phyloP scores from a whole-genome alignment of 2,888 invertebrate species.

The Holacanthella duospinosa region DNA sequence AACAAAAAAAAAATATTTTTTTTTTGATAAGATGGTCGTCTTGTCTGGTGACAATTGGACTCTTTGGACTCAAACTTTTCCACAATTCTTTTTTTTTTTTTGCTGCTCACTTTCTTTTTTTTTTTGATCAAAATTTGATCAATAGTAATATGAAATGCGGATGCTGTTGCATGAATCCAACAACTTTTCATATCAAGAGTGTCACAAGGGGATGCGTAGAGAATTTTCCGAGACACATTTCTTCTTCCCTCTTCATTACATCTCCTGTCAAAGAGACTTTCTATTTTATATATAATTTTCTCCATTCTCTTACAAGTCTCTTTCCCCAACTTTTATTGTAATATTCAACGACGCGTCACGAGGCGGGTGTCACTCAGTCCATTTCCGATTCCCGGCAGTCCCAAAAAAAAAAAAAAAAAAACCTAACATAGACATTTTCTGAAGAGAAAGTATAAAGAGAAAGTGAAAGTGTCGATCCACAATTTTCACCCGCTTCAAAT shows the following conservation, averaged over 20 bases:
- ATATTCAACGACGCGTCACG: constrained; percentile 33
- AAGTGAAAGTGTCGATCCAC: not conserved
- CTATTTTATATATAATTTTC: not conserved
- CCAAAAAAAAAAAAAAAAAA: too few relatives aligned
- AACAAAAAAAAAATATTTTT: too few relatives aligned
- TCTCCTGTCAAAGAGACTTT: constrained; percentile 8
- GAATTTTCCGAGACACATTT: not conserved
- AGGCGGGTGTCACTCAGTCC: constrained; percentile 31
- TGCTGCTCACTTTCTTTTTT: not conserved
- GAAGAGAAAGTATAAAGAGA: not conserved
- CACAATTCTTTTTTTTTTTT: too few relatives aligned
- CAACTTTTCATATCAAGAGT: constrained; percentile 8
- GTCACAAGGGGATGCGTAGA: constrained; percentile 1
- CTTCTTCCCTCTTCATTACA: not conserved
- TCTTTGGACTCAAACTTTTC: too few relatives aligned
- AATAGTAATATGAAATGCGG: not conserved
- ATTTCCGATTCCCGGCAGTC: constrained; percentile 31
- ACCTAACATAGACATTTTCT: not conserved
- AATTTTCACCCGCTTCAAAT: constrained; percentile 5
- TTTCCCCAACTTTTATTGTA: constrained; percentile 23
- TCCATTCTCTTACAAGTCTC: constrained; percentile 1
- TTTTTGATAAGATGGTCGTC: too few relatives aligned
- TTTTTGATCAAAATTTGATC: not conserved
- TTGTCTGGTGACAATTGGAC: too few relatives aligned
- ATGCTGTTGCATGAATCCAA: constrained; percentile 5